Conservation (phyloP, 2,113 vertebrate genomes). For the Toxotes chatareus region DNA sequence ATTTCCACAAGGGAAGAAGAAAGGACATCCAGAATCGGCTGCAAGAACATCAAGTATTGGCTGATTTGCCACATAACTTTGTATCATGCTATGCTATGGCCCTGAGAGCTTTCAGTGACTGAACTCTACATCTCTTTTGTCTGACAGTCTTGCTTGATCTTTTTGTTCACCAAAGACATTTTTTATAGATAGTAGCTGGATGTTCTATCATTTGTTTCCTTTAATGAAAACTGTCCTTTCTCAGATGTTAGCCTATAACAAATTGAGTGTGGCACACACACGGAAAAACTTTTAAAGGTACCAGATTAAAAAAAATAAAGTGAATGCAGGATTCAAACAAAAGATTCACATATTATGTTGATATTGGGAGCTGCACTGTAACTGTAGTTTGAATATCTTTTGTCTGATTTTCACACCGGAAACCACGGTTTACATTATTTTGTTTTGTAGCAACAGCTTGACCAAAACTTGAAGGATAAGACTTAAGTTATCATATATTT, state of each 20-base stretch:
- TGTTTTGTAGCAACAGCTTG: not conserved
- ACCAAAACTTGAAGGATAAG: not conserved
- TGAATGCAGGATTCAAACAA: not conserved
- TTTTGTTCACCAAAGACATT: constrained; percentile 20
- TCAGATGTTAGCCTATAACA: not conserved
- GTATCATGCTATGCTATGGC: constrained; percentile 33
- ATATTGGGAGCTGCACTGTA: not conserved
- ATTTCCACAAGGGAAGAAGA: constrained; percentile 40
- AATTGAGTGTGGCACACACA: not conserved
- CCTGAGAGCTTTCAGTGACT: constrained; percentile 55
- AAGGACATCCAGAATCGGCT: constrained; percentile 23
- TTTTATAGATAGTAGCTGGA: not conserved
- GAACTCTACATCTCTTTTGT: constrained; percentile 35
- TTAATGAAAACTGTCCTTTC: not conserved
- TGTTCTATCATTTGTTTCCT: not conserved
- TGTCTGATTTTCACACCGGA: not conserved
- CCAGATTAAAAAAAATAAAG: not conserved
- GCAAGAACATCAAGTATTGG: constrained; percentile 49
- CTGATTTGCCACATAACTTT: constrained; percentile 54
- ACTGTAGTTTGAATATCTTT: not conserved
- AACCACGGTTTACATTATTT: not conserved
- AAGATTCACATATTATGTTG: not conserved
- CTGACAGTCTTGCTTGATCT: constrained; percentile 31
- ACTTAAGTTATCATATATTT: not conserved
- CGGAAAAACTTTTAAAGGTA: not conserved